Evolutionary conservation across 2,113 vertebrate genomes (phyloP).

Genomic region (Vimba vimba): DNA sequence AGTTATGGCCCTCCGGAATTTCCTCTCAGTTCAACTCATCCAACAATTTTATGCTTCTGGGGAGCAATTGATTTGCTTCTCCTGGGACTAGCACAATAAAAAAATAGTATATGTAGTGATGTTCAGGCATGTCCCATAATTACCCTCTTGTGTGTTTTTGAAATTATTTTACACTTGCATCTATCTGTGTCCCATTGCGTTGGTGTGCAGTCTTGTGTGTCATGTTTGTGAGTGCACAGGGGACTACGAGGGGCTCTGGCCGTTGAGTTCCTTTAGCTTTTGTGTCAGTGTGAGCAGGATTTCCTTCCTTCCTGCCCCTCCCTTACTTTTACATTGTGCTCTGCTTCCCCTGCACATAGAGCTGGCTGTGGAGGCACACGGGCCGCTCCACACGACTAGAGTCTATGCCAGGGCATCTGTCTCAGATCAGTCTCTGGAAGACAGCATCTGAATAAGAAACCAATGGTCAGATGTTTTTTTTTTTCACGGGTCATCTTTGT

Average conservation of each 20-base stretch:
- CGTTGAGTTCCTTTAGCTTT: slow-evolving; percentile 68
- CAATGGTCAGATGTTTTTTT: background rate
- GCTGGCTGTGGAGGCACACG: slow-evolving; percentile 41
- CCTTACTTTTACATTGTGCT: slow-evolving; percentile 80
- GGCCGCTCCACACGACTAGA: slow-evolving; percentile 9
- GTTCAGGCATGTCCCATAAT: background rate
- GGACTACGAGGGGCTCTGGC: slow-evolving; percentile 48
- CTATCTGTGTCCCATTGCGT: background rate
- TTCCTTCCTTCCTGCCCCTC: slow-evolving; percentile 82
- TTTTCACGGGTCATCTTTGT: background rate
- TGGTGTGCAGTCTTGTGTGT: slow-evolving; percentile 16
- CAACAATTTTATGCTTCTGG: background rate
- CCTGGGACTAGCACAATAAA: too few species aligned
- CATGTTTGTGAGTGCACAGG: slow-evolving; percentile 42
- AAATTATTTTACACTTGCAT: background rate
- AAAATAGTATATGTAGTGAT: background rate
- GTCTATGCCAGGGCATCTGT: slow-evolving; percentile 34
- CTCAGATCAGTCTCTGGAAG: slow-evolving; percentile 23
- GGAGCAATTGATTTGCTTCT: background rate
- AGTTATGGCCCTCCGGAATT: background rate
- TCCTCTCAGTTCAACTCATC: background rate
- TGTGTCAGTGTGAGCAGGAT: slow-evolving; percentile 74
- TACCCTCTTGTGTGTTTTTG: background rate
- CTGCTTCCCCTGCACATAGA: slow-evolving; percentile 70
- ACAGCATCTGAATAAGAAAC: slow-evolving; percentile 48